Conservation (phyloP, 2,888 invertebrate genomes). For the Zygothrica quintamaculata region DNA sequence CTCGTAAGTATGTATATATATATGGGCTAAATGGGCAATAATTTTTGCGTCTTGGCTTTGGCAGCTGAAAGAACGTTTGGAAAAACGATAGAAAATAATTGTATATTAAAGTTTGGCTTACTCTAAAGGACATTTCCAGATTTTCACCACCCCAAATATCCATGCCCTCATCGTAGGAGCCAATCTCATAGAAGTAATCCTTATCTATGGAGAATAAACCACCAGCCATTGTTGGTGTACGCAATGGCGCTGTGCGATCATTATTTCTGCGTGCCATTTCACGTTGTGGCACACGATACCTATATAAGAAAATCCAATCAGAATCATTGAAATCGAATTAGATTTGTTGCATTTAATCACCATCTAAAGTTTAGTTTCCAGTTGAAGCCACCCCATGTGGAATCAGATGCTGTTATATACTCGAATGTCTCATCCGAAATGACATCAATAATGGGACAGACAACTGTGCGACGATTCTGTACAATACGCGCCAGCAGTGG, state of each 20-base stretch:
- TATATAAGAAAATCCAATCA: conserved; percentile 82
- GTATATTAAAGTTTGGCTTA: conserved; percentile 71
- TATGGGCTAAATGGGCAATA: conserved; percentile 54
- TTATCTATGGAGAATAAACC: conserved; percentile 97
- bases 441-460: conserved; percentile 99
- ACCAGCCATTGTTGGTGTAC: conserved; percentile 99
- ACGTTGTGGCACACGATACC: conserved; percentile 98
- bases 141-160: conserved; percentile 96
- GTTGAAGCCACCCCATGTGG: conserved; percentile 99
- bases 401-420: conserved; percentile 99
- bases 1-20: not conserved
- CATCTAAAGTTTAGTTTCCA: conserved; percentile 99
- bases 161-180: conserved; percentile 99
- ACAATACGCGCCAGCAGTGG: conserved; percentile 96
- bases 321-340: not conserved
- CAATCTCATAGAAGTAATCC: conserved; percentile 98
- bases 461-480: conserved; percentile 95
- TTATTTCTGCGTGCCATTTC: conserved; percentile 97
- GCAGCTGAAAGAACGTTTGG: conserved; percentile 57
- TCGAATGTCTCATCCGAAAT: conserved; percentile 99
- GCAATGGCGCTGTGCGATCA: conserved; percentile 95
- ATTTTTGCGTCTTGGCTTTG: conserved; percentile 72
- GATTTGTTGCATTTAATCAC: conserved; percentile 84
- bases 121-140: conserved; percentile 86
- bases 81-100: conserved; percentile 37